Conservation (phyloP, 1,140 invertebrate species). For the Solenopsis invicta region DNA sequence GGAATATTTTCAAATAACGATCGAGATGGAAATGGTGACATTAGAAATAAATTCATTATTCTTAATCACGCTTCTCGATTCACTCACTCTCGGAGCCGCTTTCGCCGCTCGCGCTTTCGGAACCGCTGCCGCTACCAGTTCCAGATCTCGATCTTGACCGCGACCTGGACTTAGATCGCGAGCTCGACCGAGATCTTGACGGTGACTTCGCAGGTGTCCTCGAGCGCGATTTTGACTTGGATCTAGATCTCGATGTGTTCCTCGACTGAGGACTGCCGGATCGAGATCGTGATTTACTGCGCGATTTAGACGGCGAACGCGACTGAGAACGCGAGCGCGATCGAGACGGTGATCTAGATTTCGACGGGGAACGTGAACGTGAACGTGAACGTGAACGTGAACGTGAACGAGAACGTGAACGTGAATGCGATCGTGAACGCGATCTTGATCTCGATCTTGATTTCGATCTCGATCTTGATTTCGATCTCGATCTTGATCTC, state of each 20-base stretch:
- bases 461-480: too few species aligned
- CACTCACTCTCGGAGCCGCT: constrained; percentile 84
- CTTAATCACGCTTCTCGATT: constrained; percentile 39
- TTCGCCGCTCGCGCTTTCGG: constrained; percentile 79
- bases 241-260: constrained; percentile 75
- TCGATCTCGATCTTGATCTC: constrained; percentile 70
- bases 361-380: constrained; percentile 66
- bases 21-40: background rate
- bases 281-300: constrained; percentile 74
- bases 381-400: constrained; percentile 4
- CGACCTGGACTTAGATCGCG: constrained; percentile 79
- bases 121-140: constrained; percentile 81
- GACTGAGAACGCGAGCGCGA: too few species aligned
- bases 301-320: constrained; percentile 66
- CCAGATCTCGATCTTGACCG: constrained; percentile 76
- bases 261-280: constrained; percentile 75
- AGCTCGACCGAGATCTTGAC: too few species aligned
- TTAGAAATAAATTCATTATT: background rate
- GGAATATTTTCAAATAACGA: background rate
- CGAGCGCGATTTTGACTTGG: too few species aligned
- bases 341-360: constrained; percentile 55
- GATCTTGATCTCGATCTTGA: too few species aligned
- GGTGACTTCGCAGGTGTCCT: constrained; percentile 76
- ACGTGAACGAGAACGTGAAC: too few species aligned
- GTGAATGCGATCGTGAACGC: too few species aligned